Evolutionary conservation across 2,113 vertebrate species (phyloP).

Genomic region (Notechis scutatus): DNA sequence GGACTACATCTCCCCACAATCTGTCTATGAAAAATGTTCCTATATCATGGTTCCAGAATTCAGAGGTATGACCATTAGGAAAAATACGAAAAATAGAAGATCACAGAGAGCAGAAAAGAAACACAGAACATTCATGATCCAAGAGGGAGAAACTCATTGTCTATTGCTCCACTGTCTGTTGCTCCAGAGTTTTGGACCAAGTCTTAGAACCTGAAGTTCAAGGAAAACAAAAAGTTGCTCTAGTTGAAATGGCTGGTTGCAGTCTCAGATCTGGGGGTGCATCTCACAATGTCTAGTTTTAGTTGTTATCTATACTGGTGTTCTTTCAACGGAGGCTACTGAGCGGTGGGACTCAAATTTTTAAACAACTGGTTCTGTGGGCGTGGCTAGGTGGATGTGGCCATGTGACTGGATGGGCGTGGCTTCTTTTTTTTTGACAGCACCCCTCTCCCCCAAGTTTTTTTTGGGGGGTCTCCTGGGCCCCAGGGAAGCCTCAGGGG

Average conservation of each 20-base stretch:
- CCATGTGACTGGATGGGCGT: no score
- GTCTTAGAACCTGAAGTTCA: not conserved
- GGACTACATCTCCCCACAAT: not conserved
- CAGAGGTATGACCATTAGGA: not conserved
- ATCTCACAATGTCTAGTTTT: not conserved
- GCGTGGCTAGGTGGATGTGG: no score
- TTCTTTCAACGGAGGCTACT: not conserved
- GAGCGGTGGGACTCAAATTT: no score
- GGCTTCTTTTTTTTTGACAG: no score
- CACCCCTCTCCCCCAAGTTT: no score
- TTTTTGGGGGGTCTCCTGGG: no score
- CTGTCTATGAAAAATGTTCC: not conserved
- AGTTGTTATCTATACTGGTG: not conserved
- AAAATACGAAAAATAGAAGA: not conserved
- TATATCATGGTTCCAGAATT: not conserved
- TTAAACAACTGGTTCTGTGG: no score
- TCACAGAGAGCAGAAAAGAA: not conserved
- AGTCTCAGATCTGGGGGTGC: not conserved
- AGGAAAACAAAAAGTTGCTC: not conserved
- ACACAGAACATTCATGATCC: not conserved
- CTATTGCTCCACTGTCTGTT: not conserved
- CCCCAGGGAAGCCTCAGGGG: no score
- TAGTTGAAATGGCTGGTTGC: not conserved
- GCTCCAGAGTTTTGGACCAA: not conserved
- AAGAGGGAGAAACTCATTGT: not conserved